Evolutionary conservation across 2,888 invertebrate genomes (phyloP), one percentile per base, ranked within the genome.

Genomic region (Mythimna impura): DNA sequence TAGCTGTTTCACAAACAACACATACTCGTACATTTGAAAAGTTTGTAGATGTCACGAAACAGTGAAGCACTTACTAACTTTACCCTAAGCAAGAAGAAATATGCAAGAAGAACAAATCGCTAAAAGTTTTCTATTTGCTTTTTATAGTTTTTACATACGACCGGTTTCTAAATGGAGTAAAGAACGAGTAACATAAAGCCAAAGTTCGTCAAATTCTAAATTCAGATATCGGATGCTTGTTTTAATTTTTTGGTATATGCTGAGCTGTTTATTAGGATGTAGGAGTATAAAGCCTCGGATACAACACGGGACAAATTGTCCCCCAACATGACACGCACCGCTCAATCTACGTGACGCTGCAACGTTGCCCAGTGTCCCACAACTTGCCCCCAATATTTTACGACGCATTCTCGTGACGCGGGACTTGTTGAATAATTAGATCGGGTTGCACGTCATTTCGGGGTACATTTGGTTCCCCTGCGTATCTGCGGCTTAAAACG

Each of bases 1-100:
- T 25, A 36, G 5, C 30, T 79, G 58, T 54, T 71, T 34, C 61
- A n/a, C 20, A 79, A 76, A 63, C 52, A 80, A 76, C 61, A 72
- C 43, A 57, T 47, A 47, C 17, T 47, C 47, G 47, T 22, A 25
- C 25, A 54, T 73, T 73, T 63, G 20, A 43, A 36, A 47, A 47
- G 50, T 63, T 57, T 79, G 52, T 58, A 20, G 52, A 58, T 72
- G 40, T 30, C 50, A 73, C 68, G 77, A 40, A 60, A 78, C n/a
- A 14, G n/a, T 47, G 22, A 58, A 50, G 14, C 36, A 55, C 25
- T 54, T 61, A 36, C 58, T 25, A 69, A 78, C 54, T 74, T 61
- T 20, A 20, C 25, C 60, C n/a, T 36, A 12, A 14, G 60, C 12
- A 3, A 14, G 22, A 25, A 43, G 5, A 43, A n/a, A 40, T 58